phyloP scores from a whole-genome alignment of 2,797 vertebrate genomes.

The Lepilemur ruficaudatus region DNA sequence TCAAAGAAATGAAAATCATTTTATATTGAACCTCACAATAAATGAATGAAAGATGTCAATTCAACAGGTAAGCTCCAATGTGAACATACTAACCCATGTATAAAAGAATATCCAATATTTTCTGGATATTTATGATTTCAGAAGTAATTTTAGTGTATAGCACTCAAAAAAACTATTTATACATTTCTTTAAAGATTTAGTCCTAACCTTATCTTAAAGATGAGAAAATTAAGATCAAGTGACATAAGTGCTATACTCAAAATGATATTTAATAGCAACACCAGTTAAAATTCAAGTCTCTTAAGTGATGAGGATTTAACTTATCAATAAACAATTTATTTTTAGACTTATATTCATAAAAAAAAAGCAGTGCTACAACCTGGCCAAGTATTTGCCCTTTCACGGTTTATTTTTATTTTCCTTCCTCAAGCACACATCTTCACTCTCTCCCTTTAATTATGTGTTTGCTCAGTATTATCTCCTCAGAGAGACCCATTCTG shows the following conservation, averaged over 20 bases:
- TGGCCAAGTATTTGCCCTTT: neutral
- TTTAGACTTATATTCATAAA: neutral
- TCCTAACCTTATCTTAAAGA: neutral
- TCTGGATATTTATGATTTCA: neutral
- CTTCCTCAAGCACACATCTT: neutral
- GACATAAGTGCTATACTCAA: neutral
- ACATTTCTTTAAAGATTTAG: neutral
- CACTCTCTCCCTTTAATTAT: neutral
- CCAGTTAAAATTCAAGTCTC: neutral
- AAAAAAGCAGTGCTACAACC: neutral
- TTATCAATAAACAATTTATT: constrained; percentile 8
- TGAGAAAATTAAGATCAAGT: neutral
- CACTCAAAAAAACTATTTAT: neutral
- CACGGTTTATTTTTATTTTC: neutral
- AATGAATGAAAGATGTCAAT: neutral
- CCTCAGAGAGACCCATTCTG: neutral
- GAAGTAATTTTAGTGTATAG: neutral
- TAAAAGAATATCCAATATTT: neutral
- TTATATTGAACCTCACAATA: neutral
- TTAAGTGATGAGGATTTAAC: too few species aligned
- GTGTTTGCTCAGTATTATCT: neutral
- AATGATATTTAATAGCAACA: neutral
- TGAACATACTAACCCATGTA: neutral
- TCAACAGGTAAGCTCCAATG: neutral
- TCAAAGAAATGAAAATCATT: constrained; percentile 43